These are phyloP conservation scores for Oreochromis tanganicae DNA, from an alignment of 2,113 vertebrate genomes.

Conservation along the genomic window DNA sequence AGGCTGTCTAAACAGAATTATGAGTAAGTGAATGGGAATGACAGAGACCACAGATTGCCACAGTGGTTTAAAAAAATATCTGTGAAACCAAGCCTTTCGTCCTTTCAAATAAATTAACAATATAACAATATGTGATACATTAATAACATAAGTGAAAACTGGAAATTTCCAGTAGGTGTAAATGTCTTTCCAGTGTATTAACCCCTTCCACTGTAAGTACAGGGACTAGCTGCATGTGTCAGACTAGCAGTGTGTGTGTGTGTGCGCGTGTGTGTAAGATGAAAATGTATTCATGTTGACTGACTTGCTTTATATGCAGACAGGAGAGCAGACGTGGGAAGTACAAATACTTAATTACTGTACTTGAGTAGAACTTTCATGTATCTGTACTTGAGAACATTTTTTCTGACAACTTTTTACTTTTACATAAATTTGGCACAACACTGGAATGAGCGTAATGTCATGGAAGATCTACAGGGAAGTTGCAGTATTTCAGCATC, in stretches of 20 bases:
- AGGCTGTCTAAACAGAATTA: neutral
- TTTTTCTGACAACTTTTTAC: neutral
- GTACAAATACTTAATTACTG: neutral
- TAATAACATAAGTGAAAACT: neutral
- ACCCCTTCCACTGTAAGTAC: neutral
- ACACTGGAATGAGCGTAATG: neutral
- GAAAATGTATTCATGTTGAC: too few relatives aligned
- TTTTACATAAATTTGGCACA: neutral
- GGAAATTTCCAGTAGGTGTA: neutral
- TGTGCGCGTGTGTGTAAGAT: too few relatives aligned
- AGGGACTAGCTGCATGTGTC: neutral
- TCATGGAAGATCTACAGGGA: neutral
- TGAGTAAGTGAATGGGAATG: neutral
- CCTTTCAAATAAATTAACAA: neutral
- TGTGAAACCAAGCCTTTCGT: neutral
- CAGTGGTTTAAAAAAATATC: neutral
- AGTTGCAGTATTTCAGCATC: neutral
- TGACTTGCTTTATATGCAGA: neutral
- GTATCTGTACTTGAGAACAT: neutral
- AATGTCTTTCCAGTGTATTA: neutral
- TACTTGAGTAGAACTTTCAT: neutral
- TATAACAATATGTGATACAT: neutral
- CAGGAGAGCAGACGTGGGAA: neutral
- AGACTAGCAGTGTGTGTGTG: too few relatives aligned
- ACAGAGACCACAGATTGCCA: neutral